Evolutionary conservation across 2,113 vertebrate species (phyloP), one percentile per base, ranked within the genome.

Genomic region (Rhynchomys soricoides): DNA sequence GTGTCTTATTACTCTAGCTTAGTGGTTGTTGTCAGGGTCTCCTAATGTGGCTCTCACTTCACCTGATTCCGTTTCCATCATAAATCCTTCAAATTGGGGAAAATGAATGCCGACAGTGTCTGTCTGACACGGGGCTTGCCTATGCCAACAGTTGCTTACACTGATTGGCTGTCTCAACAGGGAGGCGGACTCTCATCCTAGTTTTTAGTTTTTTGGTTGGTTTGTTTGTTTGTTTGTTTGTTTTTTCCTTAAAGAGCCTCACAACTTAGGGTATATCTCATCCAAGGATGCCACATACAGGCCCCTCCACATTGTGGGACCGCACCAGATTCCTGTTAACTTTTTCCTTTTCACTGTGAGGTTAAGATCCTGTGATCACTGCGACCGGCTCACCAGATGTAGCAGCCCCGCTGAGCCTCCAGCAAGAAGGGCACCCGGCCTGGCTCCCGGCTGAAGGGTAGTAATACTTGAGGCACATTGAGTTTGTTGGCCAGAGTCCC

Each of bases 371-470:
- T 1, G 29, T 2, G n/a, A 8, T 22, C 37, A 11, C 40, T 21
- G 3, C 4, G 34, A 21, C 3, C n/a, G 0, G 52, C 98, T 98
- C 97, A 98, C 98, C 98, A 98, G 55, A 74, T 90, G 31, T 98
- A 98, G 95, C 97, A 98, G 89, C 98, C 98, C n/a, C 96, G 96
- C 90, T 98, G 97, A 1, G 98, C 98, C 96, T 97, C 97, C 70
- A 99, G 94, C 55, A 97, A 91, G 73, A 98, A 98, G 71, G 98
- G 95, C 50, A 98, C 97, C 10, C 88, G 93, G 52, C 96, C 94
- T 0, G 93, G 87, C 94, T 97, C 97, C 15, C 95, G 96, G 89
- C 97, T 78, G 50, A 98, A 97, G 16, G 98, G 98, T 50, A 98
- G 86, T 85, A 98, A 94, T 79, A 97, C 98, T 48, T 97, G 97